phyloP scores from a whole-genome alignment of 2,888 invertebrate species.

The Lobophora halterata region DNA sequence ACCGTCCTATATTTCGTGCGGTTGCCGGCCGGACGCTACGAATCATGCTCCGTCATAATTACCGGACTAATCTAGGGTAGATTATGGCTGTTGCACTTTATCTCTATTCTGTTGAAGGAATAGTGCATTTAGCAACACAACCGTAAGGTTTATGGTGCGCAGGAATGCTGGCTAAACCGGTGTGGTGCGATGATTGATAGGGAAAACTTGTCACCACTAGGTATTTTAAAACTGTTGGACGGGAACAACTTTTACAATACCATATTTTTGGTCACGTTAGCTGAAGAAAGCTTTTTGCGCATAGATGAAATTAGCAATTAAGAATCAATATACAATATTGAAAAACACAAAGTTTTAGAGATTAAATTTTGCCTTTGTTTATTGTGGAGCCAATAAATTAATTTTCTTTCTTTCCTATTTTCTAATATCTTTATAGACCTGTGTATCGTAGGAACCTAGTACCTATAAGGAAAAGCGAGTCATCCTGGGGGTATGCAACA shows the following conservation, averaged over 20 bases:
- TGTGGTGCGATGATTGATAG: slow-evolving; percentile 32
- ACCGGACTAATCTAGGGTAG: slow-evolving; percentile 22
- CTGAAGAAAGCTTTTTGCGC: too few species aligned
- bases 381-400: too few species aligned
- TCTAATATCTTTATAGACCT: too few species aligned
- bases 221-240: slow-evolving; percentile 2
- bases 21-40: slow-evolving; percentile 24
- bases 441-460: neutral
- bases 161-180: slow-evolving; percentile 34
- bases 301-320: too few species aligned
- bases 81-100: slow-evolving; percentile 9
- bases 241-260: too few species aligned
- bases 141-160: slow-evolving; percentile 30
- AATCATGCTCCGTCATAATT: slow-evolving; percentile 26
- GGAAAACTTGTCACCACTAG: slow-evolving; percentile 34
- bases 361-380: too few species aligned
- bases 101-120: slow-evolving; percentile 4
- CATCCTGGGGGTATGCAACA: slow-evolving; percentile 15
- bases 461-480: slow-evolving; percentile 18
- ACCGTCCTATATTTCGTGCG: slow-evolving; percentile 18
- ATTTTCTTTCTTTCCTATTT: too few species aligned
- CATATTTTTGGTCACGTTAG: too few species aligned
- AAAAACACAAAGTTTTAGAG: too few species aligned
- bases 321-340: too few species aligned
- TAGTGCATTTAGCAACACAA: slow-evolving; percentile 31